Conservation (phyloP, 2,888 invertebrate species). For the Caenorhabditis plicata region DNA sequence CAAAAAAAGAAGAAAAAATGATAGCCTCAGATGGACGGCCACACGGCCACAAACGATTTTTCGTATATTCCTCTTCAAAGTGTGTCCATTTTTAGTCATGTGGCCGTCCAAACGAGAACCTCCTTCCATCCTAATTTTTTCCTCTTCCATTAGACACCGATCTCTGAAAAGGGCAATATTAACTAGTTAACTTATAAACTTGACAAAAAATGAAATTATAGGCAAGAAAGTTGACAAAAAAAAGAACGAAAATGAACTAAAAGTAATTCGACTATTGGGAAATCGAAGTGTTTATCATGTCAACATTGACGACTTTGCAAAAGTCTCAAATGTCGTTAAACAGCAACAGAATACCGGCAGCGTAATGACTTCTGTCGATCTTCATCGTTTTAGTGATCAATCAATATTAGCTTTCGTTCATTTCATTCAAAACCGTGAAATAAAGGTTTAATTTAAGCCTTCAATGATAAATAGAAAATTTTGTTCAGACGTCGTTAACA, state of each 20-base stretch:
- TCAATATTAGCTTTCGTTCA: constrained; percentile 27
- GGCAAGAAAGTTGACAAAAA: too few relatives aligned
- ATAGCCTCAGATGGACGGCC: too few relatives aligned
- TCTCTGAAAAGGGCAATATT: background rate
- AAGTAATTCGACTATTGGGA: constrained; percentile 23
- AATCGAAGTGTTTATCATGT: constrained; percentile 32
- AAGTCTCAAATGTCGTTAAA: constrained; percentile 17
- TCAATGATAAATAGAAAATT: background rate
- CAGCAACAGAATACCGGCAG: constrained; percentile 24
- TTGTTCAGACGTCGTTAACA: constrained; percentile 10
- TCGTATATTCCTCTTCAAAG: too few relatives aligned
- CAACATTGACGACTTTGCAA: constrained; percentile 18
- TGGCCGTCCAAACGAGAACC: too few relatives aligned
- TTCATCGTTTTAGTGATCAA: constrained; percentile 30
- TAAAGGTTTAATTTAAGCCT: constrained; percentile 1
- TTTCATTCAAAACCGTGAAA: constrained; percentile 19
- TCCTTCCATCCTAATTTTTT: too few relatives aligned
- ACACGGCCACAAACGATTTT: too few relatives aligned
- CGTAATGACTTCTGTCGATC: constrained; percentile 20
- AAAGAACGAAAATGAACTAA: too few relatives aligned
- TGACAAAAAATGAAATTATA: too few relatives aligned
- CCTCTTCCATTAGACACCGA: too few relatives aligned
- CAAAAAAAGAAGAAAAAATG: too few relatives aligned
- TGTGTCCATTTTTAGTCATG: too few relatives aligned
- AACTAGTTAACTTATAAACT: too few relatives aligned